Evolutionary conservation across 2,797 vertebrate genomes (phyloP), one percentile per base, ranked within the genome.

Genomic region (Sebastes steindachneri): DNA sequence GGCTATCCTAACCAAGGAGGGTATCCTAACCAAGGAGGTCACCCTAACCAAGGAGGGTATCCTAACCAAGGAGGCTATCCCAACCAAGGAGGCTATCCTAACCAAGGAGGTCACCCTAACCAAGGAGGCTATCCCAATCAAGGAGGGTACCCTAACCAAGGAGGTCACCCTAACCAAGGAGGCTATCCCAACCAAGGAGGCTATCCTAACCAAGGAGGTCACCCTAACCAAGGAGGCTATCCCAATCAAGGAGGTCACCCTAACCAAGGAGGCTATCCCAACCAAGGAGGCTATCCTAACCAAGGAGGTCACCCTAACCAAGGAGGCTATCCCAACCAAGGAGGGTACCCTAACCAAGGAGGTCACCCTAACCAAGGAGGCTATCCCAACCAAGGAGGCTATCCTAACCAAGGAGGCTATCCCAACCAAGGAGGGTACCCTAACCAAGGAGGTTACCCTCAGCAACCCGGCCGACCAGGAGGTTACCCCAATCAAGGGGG

Each of bases 331-430:
- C 71, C 80, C 5, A 79, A 73, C 45, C 85, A 77, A 65, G 88
- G 79, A 33, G 41, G 67, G 0, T 84, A 89, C 21, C 84, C 89
- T 2, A 29, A 19, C 62, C 74, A 28, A 35, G 54, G 53, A 19
- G 19, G 68, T 1, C 45, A 76, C 12, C 82, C 77, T 2, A 72
- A 10, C 58, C 77, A 53, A 72, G 57, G 62, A 1, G 53, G 79
- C 0, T 75, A 82, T 2, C 74, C 82, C 0, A 26, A 75, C 1
- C 73, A 72, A 29, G 73, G 35, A 7, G 7, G 79, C 0, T 74
- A 77, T 21, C 79, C 73, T 25, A 33, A 63, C 0, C 66, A 54
- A 29, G 58, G 35, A 14, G 14, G 70, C 0, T 59, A 82, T 2
- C 75, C 80, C 1, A 81, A 73, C 35, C 85, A 77, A 23, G 69